Evolutionary conservation across 2,113 vertebrate genomes (phyloP).

Genomic region (Leptobrachium ailaonicum): DNA sequence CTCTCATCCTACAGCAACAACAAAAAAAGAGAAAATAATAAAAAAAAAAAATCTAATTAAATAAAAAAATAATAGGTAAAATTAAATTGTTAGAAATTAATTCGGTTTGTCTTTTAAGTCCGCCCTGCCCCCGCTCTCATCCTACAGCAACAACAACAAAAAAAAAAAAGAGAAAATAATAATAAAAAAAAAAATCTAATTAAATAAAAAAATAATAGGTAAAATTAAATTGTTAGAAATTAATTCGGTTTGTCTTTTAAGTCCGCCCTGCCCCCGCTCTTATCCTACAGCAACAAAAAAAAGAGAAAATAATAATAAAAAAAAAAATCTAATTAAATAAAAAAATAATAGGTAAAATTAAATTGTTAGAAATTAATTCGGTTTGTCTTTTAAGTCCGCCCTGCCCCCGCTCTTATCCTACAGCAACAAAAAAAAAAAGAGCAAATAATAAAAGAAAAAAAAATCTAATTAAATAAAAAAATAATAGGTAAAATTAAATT

Average conservation of each 20-base stretch:
- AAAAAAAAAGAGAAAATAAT: too few species aligned
- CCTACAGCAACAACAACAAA: background rate
- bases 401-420: background rate
- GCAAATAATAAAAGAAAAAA: background rate
- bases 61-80: conserved; percentile 6
- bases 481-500: conserved; percentile 14
- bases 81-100: conserved; percentile 18
- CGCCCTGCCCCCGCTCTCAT: background rate
- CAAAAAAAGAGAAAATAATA: background rate
- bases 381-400: background rate
- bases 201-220: too few species aligned
- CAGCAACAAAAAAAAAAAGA: background rate
- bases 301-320: too few species aligned
- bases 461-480: background rate
- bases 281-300: too few species aligned
- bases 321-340: too few species aligned
- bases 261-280: too few species aligned
- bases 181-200: too few species aligned
- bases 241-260: too few species aligned
- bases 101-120: background rate
- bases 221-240: too few species aligned
- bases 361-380: conserved; percentile 16
- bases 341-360: background rate
- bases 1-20: background rate
- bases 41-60: background rate